A percentile compares a stretch with the other conserved stretches of the same genome.
These are phyloP conservation scores for Cybosia mesomella DNA, from an alignment of 2,888 invertebrate genomes.

Conservation along the genomic window DNA sequence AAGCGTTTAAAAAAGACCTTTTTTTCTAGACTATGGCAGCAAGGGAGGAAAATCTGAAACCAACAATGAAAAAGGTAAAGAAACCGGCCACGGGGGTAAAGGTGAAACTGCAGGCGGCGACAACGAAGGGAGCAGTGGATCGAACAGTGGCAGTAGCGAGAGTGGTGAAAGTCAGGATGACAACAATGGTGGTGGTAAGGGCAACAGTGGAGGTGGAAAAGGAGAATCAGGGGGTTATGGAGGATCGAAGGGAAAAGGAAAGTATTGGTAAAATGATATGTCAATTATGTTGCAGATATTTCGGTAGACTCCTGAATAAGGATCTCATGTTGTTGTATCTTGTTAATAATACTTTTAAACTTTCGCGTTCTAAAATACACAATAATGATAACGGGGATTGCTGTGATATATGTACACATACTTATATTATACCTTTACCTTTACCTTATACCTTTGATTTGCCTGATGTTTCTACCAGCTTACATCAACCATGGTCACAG, in stretches of 20 bases:
- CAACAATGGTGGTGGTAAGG: background rate
- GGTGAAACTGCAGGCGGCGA: background rate
- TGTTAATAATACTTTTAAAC: background rate
- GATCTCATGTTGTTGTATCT: background rate
- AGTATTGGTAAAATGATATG: background rate
- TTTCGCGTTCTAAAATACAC: no score
- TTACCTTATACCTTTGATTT: no score
- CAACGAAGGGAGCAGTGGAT: background rate
- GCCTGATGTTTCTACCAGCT: no score
- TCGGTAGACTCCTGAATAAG: background rate
- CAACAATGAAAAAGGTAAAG: background rate
- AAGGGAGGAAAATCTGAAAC: background rate
- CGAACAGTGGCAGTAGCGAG: background rate
- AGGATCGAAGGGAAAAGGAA: background rate
- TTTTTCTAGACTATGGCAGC: background rate
- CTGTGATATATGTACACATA: no score
- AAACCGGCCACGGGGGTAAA: background rate
- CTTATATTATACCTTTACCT: no score
- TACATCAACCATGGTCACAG: no score
- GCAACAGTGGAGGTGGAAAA: background rate
- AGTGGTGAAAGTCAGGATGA: background rate
- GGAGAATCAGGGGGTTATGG: conserved; percentile 10
- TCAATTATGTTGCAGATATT: background rate
- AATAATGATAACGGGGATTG: no score
- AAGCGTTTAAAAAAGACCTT: background rate